Evolutionary conservation across 2,113 vertebrate species (phyloP).

Genomic region (Antechinus stuartii): DNA sequence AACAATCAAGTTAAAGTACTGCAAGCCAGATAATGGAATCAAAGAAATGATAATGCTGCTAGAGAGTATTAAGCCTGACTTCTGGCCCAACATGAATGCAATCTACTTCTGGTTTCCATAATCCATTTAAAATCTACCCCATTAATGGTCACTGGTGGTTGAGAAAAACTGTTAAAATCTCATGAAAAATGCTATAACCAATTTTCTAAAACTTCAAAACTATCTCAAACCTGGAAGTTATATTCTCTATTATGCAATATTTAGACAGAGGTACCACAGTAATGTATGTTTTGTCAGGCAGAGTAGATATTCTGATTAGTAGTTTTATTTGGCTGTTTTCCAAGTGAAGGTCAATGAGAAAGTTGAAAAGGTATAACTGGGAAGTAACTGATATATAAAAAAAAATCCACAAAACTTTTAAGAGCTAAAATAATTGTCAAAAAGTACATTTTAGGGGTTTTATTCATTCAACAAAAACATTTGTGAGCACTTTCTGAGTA

Average conservation of each 20-base stretch:
- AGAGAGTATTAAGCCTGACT: conserved; percentile 28
- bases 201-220: conserved; percentile 2
- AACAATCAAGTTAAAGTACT: background rate
- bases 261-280: background rate
- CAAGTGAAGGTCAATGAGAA: background rate
- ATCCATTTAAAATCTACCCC: background rate
- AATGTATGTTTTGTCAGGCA: background rate
- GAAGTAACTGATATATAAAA: background rate
- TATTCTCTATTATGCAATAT: background rate
- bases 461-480: background rate
- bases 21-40: background rate
- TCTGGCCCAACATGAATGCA: conserved; percentile 7
- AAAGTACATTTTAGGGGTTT: background rate
- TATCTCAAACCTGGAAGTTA: background rate
- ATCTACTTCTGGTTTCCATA: conserved; percentile 24
- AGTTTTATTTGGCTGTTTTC: background rate
- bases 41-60: conserved; percentile 3
- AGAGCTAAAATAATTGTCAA: background rate
- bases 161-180: conserved; percentile 11
- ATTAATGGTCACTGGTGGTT: background rate
- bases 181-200: conserved; percentile 9
- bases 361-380: background rate
- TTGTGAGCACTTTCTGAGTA: background rate
- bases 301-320: background rate
- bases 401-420: background rate